Conservation (phyloP, 2,888 invertebrate genomes). For the Blastobasis lacticolella region DNA sequence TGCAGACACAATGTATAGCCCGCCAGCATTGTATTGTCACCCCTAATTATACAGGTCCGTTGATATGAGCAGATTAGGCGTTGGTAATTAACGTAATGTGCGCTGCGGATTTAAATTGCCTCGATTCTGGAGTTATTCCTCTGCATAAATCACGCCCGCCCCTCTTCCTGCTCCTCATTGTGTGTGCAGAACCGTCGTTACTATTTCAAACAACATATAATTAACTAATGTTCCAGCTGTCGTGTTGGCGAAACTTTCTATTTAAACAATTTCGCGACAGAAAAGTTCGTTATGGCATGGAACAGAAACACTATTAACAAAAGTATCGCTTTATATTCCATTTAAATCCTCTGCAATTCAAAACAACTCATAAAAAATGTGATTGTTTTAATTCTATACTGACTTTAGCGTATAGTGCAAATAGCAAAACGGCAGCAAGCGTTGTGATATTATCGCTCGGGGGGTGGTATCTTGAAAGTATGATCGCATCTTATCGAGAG, state of each 20-base stretch:
- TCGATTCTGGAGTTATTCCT: constrained; percentile 31
- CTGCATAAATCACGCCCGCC: constrained; percentile 33
- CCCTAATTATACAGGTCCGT: constrained; percentile 65
- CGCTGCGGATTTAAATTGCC: constrained; percentile 43
- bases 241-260: neutral
- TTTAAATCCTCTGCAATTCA: constrained; percentile 34
- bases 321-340: neutral
- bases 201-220: constrained; percentile 11
- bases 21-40: constrained; percentile 63
- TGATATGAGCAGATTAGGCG: constrained; percentile 57
- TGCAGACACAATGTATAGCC: constrained; percentile 61
- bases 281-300: no score
- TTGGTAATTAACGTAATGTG: constrained; percentile 59
- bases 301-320: no score
- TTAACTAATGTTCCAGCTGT: constrained; percentile 10
- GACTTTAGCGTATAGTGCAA: constrained; percentile 15
- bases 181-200: constrained; percentile 16
- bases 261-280: no score
- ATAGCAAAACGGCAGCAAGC: constrained; percentile 43
- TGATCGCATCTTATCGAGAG: no score
- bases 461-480: constrained; percentile 14
- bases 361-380: constrained; percentile 43
- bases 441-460: constrained; percentile 46
- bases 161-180: constrained; percentile 24
- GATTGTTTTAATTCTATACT: constrained; percentile 35